Base-by-base conservation (phyloP, 1,140 invertebrate species). In the Galleria mellonella region DNA sequence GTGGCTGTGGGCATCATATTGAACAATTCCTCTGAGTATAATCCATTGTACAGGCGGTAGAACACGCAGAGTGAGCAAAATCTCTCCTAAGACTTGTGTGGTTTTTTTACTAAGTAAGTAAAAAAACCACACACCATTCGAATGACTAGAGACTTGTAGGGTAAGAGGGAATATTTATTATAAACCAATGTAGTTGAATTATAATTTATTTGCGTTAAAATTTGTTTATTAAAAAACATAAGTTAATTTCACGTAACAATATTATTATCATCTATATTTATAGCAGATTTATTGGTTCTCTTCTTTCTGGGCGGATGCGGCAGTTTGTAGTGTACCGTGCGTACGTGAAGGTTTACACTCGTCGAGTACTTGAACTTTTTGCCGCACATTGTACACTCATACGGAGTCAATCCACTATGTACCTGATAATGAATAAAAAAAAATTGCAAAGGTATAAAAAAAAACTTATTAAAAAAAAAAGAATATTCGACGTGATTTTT, bases 281-380 rank as follows among this genome's bases (percentile, higher is more conserved):
- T 45, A 14, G n/a, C 5, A 29, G 10, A 23, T n/a, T 41, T 33
- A 12, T 23, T 12, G 9, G 9, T 31, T 3, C 51, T 29, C 29
- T 45, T 48, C 53, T 55, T 55, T 5, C 54, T 36, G 8, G 50
- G 41, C 10, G 54, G 58, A 12, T 49, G 51, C 15, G 53, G 54
- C 27, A 53, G 11, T 28, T 56, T 56, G 41, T 53, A 48, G 33
- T 62, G 58, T 8, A 56, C 58, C 9, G 58, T 62, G 0, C 58
- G 53, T 10, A 62, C 44, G 38, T 62, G 58, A 12, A 62, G 29
- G 4, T 48, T 53, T 2, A 46, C 37, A 27, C 53, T 56, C 10
- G 54, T 43, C 4, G 58, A 56, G 35, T 62, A 48, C 35, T 55
- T 55, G 42, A 62, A 62, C 32, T 51, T 51, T 15, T 60, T 60